phyloP scores from a whole-genome alignment of 2,888 invertebrate genomes.

The Phyllotreta striolata region DNA sequence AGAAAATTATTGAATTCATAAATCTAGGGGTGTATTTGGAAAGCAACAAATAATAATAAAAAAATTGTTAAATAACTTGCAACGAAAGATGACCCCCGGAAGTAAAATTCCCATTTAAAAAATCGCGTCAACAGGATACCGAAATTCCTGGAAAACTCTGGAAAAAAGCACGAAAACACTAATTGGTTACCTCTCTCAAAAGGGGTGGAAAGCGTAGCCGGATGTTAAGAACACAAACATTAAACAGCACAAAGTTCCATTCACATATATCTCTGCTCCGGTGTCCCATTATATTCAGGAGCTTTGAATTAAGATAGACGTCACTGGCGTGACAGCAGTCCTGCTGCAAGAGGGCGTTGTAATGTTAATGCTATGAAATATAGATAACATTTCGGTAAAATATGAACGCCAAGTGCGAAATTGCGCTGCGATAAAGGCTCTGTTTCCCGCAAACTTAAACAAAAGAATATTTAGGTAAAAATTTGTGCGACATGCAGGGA shows the following conservation, averaged over 20 bases:
- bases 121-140: too few species aligned
- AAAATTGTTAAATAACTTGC: too few species aligned
- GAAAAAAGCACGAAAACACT: slow-evolving; percentile 8
- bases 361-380: slow-evolving; percentile 20
- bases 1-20: too few species aligned
- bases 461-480: too few species aligned
- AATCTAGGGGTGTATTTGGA: too few species aligned
- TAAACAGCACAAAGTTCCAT: slow-evolving; percentile 30
- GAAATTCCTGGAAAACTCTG: too few species aligned
- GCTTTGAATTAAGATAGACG: slow-evolving; percentile 28
- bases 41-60: too few species aligned
- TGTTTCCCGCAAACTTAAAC: not conserved
- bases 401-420: slow-evolving; percentile 11
- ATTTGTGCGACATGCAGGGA: too few species aligned
- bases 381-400: slow-evolving; percentile 9
- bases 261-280: slow-evolving; percentile 24
- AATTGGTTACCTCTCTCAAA: not conserved
- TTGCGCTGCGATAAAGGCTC: not conserved
- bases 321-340: slow-evolving; percentile 16
- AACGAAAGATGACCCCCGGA: too few species aligned
- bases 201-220: slow-evolving; percentile 7
- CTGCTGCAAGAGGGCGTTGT: slow-evolving; percentile 4
- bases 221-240: slow-evolving; percentile 32
- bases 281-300: slow-evolving; percentile 26
- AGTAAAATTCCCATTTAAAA: too few species aligned